Conservation (phyloP, 2,113 vertebrate genomes). For the Clarias gariepinus region DNA sequence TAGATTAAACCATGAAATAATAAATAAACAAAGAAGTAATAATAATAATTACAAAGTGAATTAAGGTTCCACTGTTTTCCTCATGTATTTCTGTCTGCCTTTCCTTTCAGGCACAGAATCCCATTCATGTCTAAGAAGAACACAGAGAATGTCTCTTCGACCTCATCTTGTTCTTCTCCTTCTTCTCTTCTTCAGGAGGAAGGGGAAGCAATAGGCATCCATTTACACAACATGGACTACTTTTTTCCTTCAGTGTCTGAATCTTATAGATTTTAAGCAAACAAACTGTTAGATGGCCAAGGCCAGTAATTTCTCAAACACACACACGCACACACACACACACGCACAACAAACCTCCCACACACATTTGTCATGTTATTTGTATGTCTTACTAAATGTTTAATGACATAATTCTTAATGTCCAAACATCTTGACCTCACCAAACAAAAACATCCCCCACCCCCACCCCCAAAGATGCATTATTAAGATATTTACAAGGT, state of each 20-base stretch:
- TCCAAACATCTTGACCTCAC: no score
- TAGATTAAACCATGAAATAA: not conserved
- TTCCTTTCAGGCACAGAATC: slow-evolving; percentile 59
- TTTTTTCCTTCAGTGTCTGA: slow-evolving; percentile 55
- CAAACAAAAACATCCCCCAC: not conserved
- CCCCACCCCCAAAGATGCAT: no score
- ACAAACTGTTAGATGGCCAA: slow-evolving; percentile 2
- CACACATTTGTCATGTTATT: no score
- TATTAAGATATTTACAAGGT: no score
- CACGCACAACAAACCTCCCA: no score
- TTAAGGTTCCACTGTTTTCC: not conserved
- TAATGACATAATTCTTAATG: no score
- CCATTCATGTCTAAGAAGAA: slow-evolving; percentile 57
- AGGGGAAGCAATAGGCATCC: slow-evolving; percentile 48
- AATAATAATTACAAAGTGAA: not conserved
- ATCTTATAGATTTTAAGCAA: not conserved
- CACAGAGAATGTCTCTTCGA: slow-evolving; percentile 26
- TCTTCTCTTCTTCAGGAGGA: slow-evolving; percentile 22
- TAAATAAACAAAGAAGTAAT: not conserved
- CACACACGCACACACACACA: not conserved
- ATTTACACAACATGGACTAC: slow-evolving; percentile 72
- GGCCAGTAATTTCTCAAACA: not conserved
- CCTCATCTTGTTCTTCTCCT: not conserved
- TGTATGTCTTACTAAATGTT: no score
- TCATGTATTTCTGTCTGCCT: not conserved